These are phyloP conservation scores for Danio aesculapii DNA, from an alignment of 2,797 vertebrate genomes.

Conservation along the genomic window DNA sequence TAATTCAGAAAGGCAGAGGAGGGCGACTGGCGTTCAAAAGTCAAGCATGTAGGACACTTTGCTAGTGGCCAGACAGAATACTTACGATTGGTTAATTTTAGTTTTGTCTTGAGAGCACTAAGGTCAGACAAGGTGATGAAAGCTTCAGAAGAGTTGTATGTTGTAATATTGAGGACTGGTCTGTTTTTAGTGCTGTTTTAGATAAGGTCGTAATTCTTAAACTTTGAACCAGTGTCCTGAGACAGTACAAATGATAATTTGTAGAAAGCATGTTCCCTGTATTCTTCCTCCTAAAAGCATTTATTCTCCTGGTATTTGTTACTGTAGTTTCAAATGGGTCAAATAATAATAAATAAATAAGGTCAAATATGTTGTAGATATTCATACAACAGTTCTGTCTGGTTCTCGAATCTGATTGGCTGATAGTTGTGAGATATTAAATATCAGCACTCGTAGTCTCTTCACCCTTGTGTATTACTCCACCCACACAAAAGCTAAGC, in stretches of 20 bases:
- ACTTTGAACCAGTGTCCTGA: constrained; percentile 6
- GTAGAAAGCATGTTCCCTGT: not conserved
- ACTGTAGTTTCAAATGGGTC: not conserved
- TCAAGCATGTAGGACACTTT: constrained; percentile 47
- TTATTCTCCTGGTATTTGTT: not conserved
- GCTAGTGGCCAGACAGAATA: constrained; percentile 40
- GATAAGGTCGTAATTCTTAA: not conserved
- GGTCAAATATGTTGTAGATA: not conserved
- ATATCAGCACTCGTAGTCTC: no score
- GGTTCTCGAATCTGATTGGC: no score
- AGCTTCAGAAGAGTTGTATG: not conserved
- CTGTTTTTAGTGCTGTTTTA: not conserved
- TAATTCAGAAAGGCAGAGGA: constrained; percentile 80
- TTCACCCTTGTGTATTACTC: no score
- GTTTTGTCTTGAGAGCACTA: constrained; percentile 14
- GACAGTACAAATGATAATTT: not conserved
- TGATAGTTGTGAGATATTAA: no score
- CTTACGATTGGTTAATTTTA: constrained; percentile 39
- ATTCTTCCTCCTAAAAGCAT: not conserved
- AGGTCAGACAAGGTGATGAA: not conserved
- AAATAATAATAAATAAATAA: constrained; percentile 16
- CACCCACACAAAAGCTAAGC: no score
- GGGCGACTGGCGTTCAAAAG: constrained; percentile 74
- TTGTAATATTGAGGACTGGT: not conserved
- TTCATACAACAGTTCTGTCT: no score